Evolutionary conservation across 23 tunicate genomes (phyloP), one percentile per base, ranked within the genome.

Genomic region (Clavelina lepadiformis): DNA sequence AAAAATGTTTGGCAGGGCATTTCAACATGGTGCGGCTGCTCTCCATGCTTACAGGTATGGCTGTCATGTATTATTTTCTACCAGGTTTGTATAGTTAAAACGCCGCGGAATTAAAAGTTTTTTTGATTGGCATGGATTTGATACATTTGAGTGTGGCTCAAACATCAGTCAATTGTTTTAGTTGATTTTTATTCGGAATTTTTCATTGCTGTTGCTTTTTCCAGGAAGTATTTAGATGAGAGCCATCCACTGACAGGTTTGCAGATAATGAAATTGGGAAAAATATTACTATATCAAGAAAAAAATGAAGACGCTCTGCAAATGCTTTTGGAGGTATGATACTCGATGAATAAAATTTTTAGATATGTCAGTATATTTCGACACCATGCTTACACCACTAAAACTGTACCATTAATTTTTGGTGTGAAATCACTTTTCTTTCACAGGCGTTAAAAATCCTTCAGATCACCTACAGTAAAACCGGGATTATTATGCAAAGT

Each of bases 221-320:
- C 18, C 31, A 78, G 89, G 46, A 46, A 65, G 8, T 86, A 86
- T 63, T 65, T 86, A 23, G 65, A 71, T 31, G 73, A 58, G 28
- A 36, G 46, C 51, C 85, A 86, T 58, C 95, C 95, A 27, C 58
- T 78, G 57, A 65, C 85, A 20, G 95, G 95, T 0, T 38, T 86
- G 21, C 95, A 86, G 56, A 65, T 86, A 25, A 65, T 86, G 76
- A 86, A 86, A 44, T 73, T 86, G 37, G 95, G 95, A 29, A 86
- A 86, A 72, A 86, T 86, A 33, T 58, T 77, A 6, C 63, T 86
- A 15, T 72, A 63, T 51, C n/a, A 44, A 11, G 44, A 15, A 27
- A 71, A 58, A 58, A 52, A 61, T 65, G 65, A 54, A 26, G 95
- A 86, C 25, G 84, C 95, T 3, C 56, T 86, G 24, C 73, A 54